These are phyloP conservation scores for Keiferia lycopersicella DNA, from an alignment of 2,888 invertebrate species.

Conservation along the genomic window DNA sequence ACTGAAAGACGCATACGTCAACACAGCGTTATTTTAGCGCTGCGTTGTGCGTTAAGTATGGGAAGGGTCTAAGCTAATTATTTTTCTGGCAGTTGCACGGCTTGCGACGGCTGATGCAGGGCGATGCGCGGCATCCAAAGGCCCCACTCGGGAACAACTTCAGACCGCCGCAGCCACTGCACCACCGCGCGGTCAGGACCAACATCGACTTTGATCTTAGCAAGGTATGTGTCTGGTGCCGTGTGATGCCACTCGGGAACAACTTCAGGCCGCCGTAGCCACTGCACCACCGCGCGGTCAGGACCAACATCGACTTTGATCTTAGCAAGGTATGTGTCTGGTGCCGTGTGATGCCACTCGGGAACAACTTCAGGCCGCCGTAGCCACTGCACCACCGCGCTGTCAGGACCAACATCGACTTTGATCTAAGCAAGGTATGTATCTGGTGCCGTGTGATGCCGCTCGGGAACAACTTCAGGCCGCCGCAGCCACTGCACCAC, in stretches of 20 bases:
- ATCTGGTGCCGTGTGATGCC: conserved; percentile 96
- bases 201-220: conserved; percentile 97
- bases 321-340: conserved; percentile 83
- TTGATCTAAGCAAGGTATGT: neutral
- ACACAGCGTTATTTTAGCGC: too few species aligned
- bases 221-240: conserved; percentile 78
- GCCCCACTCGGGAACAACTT: conserved; percentile 97
- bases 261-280: conserved; percentile 70
- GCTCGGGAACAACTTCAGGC: conserved; percentile 96
- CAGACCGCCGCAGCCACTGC: conserved; percentile 94
- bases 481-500: conserved; percentile 95
- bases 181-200: conserved; percentile 96
- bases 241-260: too few species aligned
- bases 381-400: too few species aligned
- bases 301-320: conserved; percentile 98
- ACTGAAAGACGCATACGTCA: too few species aligned
- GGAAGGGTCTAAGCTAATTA: too few species aligned
- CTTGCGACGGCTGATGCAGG: conserved; percentile 92
- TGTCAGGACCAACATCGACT: neutral
- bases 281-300: conserved; percentile 90
- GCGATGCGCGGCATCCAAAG: conserved; percentile 91
- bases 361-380: conserved; percentile 72
- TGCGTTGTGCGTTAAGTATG: too few species aligned
- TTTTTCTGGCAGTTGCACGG: conserved; percentile 85
- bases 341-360: neutral